Percentiles rank a stretch among this genome's conserved stretches.
phyloP scores from a whole-genome alignment of 1,140 invertebrate species.

The Nasonia giraulti region DNA sequence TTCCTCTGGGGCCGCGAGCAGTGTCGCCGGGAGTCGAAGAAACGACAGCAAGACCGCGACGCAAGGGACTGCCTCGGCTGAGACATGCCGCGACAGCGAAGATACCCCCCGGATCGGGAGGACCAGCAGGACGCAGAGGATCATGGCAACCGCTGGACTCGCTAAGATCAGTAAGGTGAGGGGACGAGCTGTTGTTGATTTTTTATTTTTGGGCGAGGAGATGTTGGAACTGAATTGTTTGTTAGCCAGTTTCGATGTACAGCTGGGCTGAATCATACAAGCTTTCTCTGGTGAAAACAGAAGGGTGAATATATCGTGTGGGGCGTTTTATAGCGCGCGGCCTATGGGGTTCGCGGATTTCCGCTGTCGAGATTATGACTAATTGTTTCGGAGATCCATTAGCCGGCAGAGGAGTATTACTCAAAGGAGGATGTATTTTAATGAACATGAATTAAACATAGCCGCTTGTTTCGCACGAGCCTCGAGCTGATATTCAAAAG shows the following conservation, averaged over 20 bases:
- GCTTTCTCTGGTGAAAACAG: too few species aligned
- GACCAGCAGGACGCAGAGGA: conserved; percentile 37
- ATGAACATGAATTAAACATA: conserved; percentile 22
- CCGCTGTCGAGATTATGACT: conserved; percentile 22
- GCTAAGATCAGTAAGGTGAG: conserved; percentile 68
- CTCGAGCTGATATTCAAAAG: too few species aligned
- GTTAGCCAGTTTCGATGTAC: conserved; percentile 21
- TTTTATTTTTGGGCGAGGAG: too few species aligned
- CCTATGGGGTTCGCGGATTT: neutral
- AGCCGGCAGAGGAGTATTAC: neutral
- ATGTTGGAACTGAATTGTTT: conserved; percentile 35
- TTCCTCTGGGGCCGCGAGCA: neutral
- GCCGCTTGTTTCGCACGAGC: neutral
- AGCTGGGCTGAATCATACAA: too few species aligned
- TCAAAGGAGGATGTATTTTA: conserved; percentile 19
- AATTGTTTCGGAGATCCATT: conserved; percentile 29
- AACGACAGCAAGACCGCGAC: neutral
- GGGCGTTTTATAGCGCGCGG: neutral
- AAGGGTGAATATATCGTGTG: too few species aligned
- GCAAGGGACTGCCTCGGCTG: neutral
- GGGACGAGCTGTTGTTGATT: too few species aligned
- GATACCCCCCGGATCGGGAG: conserved; percentile 55
- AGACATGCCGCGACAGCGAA: conserved; percentile 65
- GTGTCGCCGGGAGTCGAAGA: conserved; percentile 47
- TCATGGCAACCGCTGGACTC: conserved; percentile 62